phyloP scores from a whole-genome alignment of 35 echinoderm and acorn worm species.

The Apostichopus californicus region DNA sequence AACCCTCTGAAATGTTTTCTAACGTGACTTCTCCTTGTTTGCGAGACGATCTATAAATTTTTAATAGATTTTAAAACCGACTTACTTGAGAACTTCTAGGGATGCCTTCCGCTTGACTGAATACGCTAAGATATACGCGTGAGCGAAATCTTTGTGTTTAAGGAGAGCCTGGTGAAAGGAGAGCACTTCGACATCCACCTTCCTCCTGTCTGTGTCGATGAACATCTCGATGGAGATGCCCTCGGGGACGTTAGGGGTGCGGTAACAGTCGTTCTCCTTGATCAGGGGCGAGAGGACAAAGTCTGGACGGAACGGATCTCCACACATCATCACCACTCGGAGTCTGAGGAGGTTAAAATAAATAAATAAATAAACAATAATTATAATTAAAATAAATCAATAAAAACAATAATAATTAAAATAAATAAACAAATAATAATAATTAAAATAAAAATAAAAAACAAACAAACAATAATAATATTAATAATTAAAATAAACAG shows the following conservation, averaged over 20 bases:
- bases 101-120: constrained; percentile 84
- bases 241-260: constrained; percentile 56
- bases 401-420: too few species aligned
- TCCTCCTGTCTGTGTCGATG: constrained; percentile 73
- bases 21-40: too few species aligned
- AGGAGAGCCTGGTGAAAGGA: constrained; percentile 75
- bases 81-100: constrained; percentile 71
- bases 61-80: neutral
- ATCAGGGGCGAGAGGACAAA: constrained; percentile 73
- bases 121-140: constrained; percentile 89
- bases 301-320: constrained; percentile 70
- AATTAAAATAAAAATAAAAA: too few species aligned
- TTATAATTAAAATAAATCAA: too few species aligned
- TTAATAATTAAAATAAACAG: too few species aligned
- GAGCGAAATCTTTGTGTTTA: constrained; percentile 60
- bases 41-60: too few species aligned
- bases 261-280: constrained; percentile 63
- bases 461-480: too few species aligned
- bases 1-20: too few species aligned
- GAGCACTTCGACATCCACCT: constrained; percentile 77
- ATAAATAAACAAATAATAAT: too few species aligned
- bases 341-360: constrained; percentile 42
- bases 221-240: constrained; percentile 76
- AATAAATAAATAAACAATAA: too few species aligned
- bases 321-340: constrained; percentile 78